Evolutionary conservation across 2,888 invertebrate species (phyloP).

Genomic region (Coleophora deauratella): DNA sequence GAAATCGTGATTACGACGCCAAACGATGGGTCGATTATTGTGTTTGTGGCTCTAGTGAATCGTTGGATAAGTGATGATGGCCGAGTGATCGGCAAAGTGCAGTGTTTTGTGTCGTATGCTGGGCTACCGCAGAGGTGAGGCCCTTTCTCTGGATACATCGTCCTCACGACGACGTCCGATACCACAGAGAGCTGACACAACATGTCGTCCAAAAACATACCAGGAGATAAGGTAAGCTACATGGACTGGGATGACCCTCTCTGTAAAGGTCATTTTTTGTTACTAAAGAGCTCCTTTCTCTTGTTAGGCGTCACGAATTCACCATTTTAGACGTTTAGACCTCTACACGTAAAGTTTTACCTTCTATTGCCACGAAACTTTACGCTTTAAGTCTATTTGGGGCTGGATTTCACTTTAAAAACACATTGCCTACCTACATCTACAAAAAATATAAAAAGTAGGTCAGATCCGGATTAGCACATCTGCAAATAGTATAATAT

Average conservation of each 20-base stretch:
- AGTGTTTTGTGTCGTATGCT: slow-evolving; percentile 72
- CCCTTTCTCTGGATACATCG: slow-evolving; percentile 70
- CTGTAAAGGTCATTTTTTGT: slow-evolving; percentile 54
- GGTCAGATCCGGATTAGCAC: neutral
- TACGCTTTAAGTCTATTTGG: neutral
- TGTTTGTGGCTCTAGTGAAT: slow-evolving; percentile 70
- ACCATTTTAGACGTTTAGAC: slow-evolving; percentile 9
- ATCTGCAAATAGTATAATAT: too few relatives aligned
- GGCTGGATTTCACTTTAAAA: neutral
- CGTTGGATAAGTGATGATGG: slow-evolving; percentile 67
- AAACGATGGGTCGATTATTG: slow-evolving; percentile 68
- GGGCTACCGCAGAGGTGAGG: slow-evolving; percentile 67
- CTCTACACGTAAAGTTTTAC: too few relatives aligned
- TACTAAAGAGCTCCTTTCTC: slow-evolving; percentile 55
- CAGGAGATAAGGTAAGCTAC: slow-evolving; percentile 85
- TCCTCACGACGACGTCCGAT: slow-evolving; percentile 66
- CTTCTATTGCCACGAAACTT: too few relatives aligned
- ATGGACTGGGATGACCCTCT: slow-evolving; percentile 20
- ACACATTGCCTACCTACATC: neutral
- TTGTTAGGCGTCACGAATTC: slow-evolving; percentile 25
- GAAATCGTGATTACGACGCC: slow-evolving; percentile 67
- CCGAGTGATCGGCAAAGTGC: slow-evolving; percentile 68
- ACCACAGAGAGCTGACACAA: slow-evolving; percentile 60
- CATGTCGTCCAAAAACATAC: slow-evolving; percentile 87
- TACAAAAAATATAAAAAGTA: neutral